These are phyloP conservation scores for Aurelia sp. DNA, from an alignment of 30 jellyfish, hydroid and myxozoan genomes.

Conservation along the genomic window DNA sequence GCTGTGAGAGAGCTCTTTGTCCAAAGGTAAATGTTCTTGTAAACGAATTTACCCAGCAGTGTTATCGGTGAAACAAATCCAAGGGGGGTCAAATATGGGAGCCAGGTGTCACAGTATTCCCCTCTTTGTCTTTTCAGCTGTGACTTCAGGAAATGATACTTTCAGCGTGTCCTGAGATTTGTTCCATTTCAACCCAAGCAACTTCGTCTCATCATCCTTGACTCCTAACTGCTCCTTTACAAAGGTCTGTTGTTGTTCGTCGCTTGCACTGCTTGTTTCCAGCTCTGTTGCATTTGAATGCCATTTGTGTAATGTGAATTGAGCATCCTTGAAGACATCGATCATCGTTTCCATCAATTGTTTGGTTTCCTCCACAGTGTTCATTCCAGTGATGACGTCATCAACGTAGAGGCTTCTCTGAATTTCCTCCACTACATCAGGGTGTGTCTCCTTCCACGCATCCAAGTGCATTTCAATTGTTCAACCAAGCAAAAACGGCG, in stretches of 20 bases:
- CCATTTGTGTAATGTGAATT: conserved; percentile 67
- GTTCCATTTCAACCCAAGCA: no score
- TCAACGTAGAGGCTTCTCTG: conserved; percentile 59
- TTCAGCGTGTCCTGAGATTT: conserved; percentile 1
- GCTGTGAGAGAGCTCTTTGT: conserved; percentile 10
- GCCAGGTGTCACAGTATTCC: neutral
- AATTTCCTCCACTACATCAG: conserved; percentile 1
- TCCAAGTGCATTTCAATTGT: conserved; percentile 47
- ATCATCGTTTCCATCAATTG: conserved; percentile 21
- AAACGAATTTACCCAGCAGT: conserved; percentile 6
- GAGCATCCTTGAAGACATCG: conserved; percentile 44
- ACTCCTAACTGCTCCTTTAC: no score
- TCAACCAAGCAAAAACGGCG: conserved; percentile 63
- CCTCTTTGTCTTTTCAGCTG: no score
- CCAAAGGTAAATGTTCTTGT: neutral
- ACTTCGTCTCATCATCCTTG: no score
- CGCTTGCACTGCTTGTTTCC: neutral
- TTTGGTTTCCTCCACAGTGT: conserved; percentile 26
- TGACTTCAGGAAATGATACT: neutral
- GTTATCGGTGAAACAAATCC: conserved; percentile 50
- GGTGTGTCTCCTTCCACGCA: neutral
- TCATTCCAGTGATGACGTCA: conserved; percentile 65
- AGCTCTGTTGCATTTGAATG: conserved; percentile 50
- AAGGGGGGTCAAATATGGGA: conserved; percentile 39
- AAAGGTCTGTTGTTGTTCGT: conserved; percentile 9